These are phyloP conservation scores for Montipora foliosa DNA, from an alignment of 64 coral and sea anemone genomes.

Conservation along the genomic window DNA sequence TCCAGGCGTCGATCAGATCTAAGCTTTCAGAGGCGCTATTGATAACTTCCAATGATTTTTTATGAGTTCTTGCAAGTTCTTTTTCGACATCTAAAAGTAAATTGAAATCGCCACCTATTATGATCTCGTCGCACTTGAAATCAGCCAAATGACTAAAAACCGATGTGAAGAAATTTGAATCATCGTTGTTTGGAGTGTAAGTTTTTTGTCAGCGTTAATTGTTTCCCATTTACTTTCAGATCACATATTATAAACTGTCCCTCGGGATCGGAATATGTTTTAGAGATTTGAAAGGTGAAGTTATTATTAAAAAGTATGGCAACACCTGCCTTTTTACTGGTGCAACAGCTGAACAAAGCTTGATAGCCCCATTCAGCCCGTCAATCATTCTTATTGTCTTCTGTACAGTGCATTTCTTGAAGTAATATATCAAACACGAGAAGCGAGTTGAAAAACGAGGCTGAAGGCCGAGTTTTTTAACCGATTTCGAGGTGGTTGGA, in stretches of 20 bases:
- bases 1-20: no score
- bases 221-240: neutral
- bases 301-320: constrained; percentile 33
- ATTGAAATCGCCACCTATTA: neutral
- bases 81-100: no score
- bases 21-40: neutral
- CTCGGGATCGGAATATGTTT: neutral
- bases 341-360: no score
- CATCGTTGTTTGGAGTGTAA: neutral
- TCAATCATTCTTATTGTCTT: neutral
- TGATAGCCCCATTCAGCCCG: no score
- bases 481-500: no score
- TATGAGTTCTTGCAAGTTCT: neutral
- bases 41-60: neutral
- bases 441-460: no score
- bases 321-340: neutral
- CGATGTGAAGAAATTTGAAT: no score
- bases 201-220: neutral
- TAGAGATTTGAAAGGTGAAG: constrained; percentile 2
- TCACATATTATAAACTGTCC: constrained; percentile 40
- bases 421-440: no score
- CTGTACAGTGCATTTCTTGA: no score
- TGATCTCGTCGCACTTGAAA: constrained; percentile 22
- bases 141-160: neutral
- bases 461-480: no score